phyloP scores from a whole-genome alignment of 2,797 vertebrate species.

The Falco peregrinus region DNA sequence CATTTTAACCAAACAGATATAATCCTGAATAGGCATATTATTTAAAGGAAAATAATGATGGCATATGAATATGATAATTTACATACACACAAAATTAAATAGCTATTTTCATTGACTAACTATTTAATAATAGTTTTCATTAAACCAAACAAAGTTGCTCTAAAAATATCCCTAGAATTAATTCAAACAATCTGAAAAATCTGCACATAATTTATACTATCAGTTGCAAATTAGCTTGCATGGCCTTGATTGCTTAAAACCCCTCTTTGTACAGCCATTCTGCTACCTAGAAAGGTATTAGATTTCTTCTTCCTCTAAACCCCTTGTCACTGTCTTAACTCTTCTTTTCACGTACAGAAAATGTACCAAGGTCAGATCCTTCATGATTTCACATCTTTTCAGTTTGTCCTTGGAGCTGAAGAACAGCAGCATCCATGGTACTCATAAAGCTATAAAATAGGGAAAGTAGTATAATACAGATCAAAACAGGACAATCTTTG shows the following conservation, averaged over 20 bases:
- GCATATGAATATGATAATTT: background rate
- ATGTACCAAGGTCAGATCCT: constrained; percentile 31
- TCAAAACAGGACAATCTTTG: constrained; percentile 18
- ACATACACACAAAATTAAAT: background rate
- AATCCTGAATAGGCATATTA: background rate
- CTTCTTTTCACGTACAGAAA: constrained; percentile 29
- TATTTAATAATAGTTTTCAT: constrained; percentile 3
- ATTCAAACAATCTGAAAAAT: constrained; percentile 41
- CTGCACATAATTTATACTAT: constrained; percentile 1
- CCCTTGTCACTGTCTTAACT: constrained; percentile 43
- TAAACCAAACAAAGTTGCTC: constrained; percentile 10
- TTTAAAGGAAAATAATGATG: background rate
- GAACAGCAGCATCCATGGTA: background rate
- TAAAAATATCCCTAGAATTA: constrained; percentile 32
- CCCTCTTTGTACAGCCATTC: background rate
- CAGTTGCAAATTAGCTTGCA: constrained; percentile 27
- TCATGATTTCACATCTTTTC: background rate
- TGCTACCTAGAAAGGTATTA: constrained; percentile 2
- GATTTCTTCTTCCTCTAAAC: constrained; percentile 20
- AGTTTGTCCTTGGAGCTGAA: constrained; percentile 23
- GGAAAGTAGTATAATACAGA: background rate
- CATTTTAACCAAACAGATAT: background rate
- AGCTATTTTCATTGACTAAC: background rate
- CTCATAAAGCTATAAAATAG: constrained; percentile 3
- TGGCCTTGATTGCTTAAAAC: constrained; percentile 56